Evolutionary conservation across 2,888 invertebrate genomes (phyloP), one percentile per base, ranked within the genome.

Genomic region (Thera britannica): DNA sequence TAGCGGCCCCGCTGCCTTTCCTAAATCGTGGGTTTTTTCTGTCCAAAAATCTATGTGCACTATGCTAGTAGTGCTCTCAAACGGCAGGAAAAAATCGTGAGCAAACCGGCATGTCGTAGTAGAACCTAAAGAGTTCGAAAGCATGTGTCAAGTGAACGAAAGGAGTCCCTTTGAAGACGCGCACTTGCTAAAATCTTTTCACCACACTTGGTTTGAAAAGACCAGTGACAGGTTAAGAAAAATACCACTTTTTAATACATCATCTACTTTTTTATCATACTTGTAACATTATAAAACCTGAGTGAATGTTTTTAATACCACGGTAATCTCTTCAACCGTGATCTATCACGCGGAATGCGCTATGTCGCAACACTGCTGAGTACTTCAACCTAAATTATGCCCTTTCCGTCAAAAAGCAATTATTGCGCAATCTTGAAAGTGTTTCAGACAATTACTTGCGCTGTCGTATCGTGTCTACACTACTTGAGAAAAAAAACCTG

Each of bases 381-480:
- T 36, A 54, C 54, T 57, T 46, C 66, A 38, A 52, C 63, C 62
- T 62, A 65, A 70, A 70, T 69, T 66, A 60, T 70, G 68, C 68
- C 70, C 66, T 72, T 70, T 72, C 66, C 70, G 66, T 70, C 71
- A 70, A 72, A 65, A 56, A 58, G 58, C 67, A 54, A 64, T 68
- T 61, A 70, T 73, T 70, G 65, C 68, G 65, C 67, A 70, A 73
- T 41, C 54, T 62, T 58, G 65, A 72, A 73, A 68, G 66, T 71
- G 67, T 71, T 71, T 55, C 62, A 62, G 34, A 63, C 62, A 58
- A 66, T 62, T 62, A 62, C 61, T 46, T 12, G 6, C 1, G 51
- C 23, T 61, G 60, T 57, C 61, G 51, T 66, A 61, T 34, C 48
- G 65, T 52, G 52, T 48, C 51, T 34, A 41, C 36, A 48, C 23